phyloP scores from a whole-genome alignment of 2,888 invertebrate species.

The Mesochorus sp. region DNA sequence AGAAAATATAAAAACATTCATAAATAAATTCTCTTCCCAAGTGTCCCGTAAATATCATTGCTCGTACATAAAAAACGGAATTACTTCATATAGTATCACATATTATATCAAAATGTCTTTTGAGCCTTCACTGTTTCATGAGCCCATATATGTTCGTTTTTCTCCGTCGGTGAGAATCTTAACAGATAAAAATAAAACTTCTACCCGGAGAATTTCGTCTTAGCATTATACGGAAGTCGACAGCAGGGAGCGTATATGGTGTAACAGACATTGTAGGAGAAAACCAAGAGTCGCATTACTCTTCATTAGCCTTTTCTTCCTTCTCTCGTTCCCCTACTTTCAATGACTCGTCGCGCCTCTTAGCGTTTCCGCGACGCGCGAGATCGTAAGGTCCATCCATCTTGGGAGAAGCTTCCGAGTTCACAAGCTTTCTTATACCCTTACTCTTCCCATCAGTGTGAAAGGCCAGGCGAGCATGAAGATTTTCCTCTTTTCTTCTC shows the following conservation, averaged over 20 bases:
- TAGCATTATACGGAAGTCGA: constrained; percentile 20
- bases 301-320: constrained; percentile 75
- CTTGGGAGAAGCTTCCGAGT: constrained; percentile 68
- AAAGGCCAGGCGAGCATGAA: constrained; percentile 25
- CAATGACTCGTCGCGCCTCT: constrained; percentile 81
- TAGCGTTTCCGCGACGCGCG: constrained; percentile 76
- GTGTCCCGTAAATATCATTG: too few relatives aligned
- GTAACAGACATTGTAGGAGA: constrained; percentile 47
- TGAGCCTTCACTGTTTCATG: background rate
- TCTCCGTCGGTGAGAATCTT: background rate
- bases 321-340: constrained; percentile 72
- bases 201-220: background rate
- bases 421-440: constrained; percentile 61
- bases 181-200: background rate
- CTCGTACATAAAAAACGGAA: too few relatives aligned
- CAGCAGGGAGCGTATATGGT: background rate
- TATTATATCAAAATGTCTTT: background rate
- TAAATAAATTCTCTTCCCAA: too few relatives aligned
- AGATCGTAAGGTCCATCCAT: constrained; percentile 75
- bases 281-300: constrained; percentile 72
- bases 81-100: background rate
- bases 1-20: too few relatives aligned
- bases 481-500: constrained; percentile 39
- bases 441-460: constrained; percentile 51
- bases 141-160: background rate